A percentile compares a stretch with the other conserved stretches of the same genome.
Conservation (phyloP, 2,113 vertebrate genomes). For the Alosa alosa region DNA sequence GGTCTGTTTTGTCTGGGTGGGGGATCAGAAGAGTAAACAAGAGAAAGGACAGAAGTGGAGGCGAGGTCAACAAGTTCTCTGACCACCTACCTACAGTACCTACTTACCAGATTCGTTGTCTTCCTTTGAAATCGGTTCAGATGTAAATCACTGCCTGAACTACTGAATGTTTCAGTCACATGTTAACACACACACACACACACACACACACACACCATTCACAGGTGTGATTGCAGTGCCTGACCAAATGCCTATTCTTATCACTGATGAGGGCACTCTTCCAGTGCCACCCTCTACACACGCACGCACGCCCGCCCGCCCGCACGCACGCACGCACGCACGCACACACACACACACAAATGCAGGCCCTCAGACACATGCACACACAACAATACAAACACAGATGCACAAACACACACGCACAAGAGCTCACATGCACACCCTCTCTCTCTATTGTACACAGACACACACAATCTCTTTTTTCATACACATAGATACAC, state of each 20-base stretch:
- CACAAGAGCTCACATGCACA: no score
- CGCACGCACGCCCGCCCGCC: not conserved
- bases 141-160: not conserved
- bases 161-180: not conserved
- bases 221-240: not conserved
- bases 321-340: not conserved
- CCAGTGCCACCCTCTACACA: no score
- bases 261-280: no score
- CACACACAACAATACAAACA: not conserved
- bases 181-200: not conserved
- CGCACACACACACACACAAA: no score
- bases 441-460: not conserved
- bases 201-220: constrained; percentile 28
- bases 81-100: not conserved
- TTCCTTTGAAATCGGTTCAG: not conserved
- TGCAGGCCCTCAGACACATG: not conserved
- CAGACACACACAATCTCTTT: not conserved
- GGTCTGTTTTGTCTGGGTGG: not conserved
- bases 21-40: not conserved
- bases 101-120: not conserved
- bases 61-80: not conserved
- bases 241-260: no score
- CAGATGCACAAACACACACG: not conserved
- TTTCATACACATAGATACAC: not conserved
- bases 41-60: not conserved